Evolutionary conservation across 2,113 vertebrate genomes (phyloP).

Genomic region (Hydrolagus affinis): DNA sequence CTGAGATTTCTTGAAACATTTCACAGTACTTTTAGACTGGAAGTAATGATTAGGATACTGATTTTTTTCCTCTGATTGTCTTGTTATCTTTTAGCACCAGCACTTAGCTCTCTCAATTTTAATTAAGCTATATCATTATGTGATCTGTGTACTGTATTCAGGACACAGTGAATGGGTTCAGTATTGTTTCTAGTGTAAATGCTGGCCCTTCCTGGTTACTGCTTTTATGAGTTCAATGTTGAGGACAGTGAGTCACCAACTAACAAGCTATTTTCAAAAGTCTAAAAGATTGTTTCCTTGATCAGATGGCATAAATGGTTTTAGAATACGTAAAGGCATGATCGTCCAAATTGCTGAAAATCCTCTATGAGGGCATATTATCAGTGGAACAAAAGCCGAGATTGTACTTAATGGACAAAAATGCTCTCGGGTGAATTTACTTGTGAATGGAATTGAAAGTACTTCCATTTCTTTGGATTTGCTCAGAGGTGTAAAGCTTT

Average conservation of each 20-base stretch:
- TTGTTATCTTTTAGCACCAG: background rate
- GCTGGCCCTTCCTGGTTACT: background rate
- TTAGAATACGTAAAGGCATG: background rate
- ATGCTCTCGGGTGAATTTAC: background rate
- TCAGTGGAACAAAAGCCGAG: background rate
- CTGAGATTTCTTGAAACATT: background rate
- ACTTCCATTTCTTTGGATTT: no score
- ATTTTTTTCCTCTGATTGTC: background rate
- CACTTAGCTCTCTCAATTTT: background rate
- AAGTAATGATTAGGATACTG: background rate
- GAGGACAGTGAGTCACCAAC: background rate
- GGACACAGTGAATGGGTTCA: background rate
- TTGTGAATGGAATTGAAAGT: no score
- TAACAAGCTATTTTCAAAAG: background rate
- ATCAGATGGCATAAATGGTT: background rate
- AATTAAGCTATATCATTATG: constrained; percentile 1
- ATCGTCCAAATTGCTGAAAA: background rate
- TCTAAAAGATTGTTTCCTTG: background rate
- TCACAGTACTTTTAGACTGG: background rate
- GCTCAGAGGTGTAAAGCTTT: no score
- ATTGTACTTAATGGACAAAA: background rate
- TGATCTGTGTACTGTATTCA: constrained; percentile 11
- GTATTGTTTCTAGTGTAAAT: background rate
- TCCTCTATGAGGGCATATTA: background rate
- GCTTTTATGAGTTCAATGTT: background rate